Evolutionary conservation across 2,888 invertebrate genomes (phyloP), one percentile per base, ranked within the genome.

Genomic region (Ptycholaimellus sp.): DNA sequence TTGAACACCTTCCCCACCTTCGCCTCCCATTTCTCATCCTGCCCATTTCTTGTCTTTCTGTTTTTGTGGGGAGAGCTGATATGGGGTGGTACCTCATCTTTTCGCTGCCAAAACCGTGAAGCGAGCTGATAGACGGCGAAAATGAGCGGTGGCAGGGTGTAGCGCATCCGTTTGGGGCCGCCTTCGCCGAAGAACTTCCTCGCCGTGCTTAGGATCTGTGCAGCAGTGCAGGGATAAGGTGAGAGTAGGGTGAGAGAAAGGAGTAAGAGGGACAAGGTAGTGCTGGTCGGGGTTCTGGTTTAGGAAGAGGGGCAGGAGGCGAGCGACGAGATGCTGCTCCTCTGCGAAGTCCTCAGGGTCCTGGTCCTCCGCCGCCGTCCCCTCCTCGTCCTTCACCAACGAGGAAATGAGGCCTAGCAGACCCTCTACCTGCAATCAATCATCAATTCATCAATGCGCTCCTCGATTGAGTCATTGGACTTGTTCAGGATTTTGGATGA

Each of bases 1-100:
- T 90, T 82, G 66, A 96, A 82, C 46, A 96, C 85, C 63, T 90
- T 93, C 59, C 80, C 78, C 52, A 90, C 83, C 58, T 96, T 93
- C 61, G 83, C 87, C 60, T 87, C 81, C 90, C 93, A 96, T 67
- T 83, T 79, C 37, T 80, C 80, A 58, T 93, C 90, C 72, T 77
- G 37, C 36, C 14, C n/a, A 32, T 31, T 9, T 13, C 31, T 11
- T 31, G 13, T 13, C 31, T n/a, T 11, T 31, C 16, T n/a, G 14
- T 2, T 14, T 14, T 31, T 31, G n/a, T n/a, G n/a, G n/a, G 11
- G 16, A 31, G 11, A 2, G 13, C 14, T 20, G 21, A 9, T 13
- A 7, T 20, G 13, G 11, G 7, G 13, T 17, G 6, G 19, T 19
- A 32, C 21, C 41, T 42, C 13, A 42, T 41, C 14, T 42, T 42